A percentile compares a stretch with the other conserved stretches of the same genome.
Conservation (phyloP, 2,113 vertebrate genomes). For the Tenebrosternarchus preto region DNA sequence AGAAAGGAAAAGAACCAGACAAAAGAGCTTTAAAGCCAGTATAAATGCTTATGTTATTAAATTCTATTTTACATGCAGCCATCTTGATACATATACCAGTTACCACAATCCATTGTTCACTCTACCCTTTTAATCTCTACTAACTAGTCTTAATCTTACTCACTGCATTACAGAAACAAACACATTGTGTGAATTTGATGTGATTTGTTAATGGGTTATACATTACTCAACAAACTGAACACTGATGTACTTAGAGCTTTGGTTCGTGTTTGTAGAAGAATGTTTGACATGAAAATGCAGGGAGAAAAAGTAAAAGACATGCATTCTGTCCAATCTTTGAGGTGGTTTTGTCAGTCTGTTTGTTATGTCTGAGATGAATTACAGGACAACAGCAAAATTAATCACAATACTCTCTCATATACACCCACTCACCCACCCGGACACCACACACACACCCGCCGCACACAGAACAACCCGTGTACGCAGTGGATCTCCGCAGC, state of each 20-base stretch:
- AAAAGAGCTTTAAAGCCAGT: neutral
- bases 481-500: neutral
- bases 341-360: slow-evolving; percentile 6
- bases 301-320: slow-evolving; percentile 3
- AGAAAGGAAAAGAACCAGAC: too few relatives aligned
- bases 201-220: neutral
- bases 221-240: neutral
- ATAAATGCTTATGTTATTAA: neutral
- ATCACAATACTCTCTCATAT: slow-evolving; percentile 6
- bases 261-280: neutral
- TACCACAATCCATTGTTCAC: neutral
- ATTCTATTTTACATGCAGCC: neutral
- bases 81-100: neutral
- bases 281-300: neutral
- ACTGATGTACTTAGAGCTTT: neutral
- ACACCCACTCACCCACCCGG: slow-evolving; percentile 11
- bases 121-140: slow-evolving; percentile 10
- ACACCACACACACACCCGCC: slow-evolving; percentile 18
- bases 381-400: slow-evolving; percentile 18
- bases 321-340: slow-evolving; percentile 14
- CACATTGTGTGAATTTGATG: neutral
- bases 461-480: neutral
- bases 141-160: too few relatives aligned
- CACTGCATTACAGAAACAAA: neutral
- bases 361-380: slow-evolving; percentile 32